These are phyloP conservation scores for Hypomesus transpacificus DNA, from an alignment of 2,113 vertebrate species.

Conservation along the genomic window DNA sequence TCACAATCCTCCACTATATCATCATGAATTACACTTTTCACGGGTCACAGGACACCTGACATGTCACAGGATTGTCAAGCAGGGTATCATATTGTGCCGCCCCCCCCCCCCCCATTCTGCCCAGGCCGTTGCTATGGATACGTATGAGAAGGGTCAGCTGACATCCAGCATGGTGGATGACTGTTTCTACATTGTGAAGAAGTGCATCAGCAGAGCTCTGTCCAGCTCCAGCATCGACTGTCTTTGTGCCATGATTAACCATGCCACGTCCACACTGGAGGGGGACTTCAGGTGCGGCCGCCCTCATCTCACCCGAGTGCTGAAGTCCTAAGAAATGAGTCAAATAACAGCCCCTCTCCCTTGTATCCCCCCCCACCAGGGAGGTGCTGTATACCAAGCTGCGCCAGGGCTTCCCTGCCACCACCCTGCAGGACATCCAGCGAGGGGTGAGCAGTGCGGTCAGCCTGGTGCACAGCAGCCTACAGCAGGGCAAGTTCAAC, in stretches of 20 bases:
- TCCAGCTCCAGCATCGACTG: conserved; percentile 97
- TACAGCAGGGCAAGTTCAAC: conserved; percentile 97
- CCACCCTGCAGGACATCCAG: conserved; percentile 94
- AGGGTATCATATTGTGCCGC: neutral
- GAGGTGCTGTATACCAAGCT: conserved; percentile 91
- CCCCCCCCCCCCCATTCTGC: neutral
- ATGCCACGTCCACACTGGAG: conserved; percentile 89
- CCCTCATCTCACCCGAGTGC: neutral
- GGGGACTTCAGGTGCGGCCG: conserved; percentile 88
- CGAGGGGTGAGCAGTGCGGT: conserved; percentile 96
- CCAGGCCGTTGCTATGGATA: conserved; percentile 94
- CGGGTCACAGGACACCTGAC: neutral
- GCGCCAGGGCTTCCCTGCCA: conserved; percentile 91
- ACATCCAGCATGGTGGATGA: conserved; percentile 99
- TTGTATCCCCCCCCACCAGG: conserved; percentile 55
- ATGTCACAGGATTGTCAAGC: neutral
- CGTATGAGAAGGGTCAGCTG: conserved; percentile 88
- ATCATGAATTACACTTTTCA: too few relatives aligned
- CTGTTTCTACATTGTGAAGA: conserved; percentile 98
- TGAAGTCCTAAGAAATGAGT: neutral
- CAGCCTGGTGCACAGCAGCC: conserved; percentile 96
- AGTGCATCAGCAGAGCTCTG: conserved; percentile 92
- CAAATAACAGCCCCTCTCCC: neutral
- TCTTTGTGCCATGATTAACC: conserved; percentile 98
- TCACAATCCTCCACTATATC: too few relatives aligned